A percentile compares a stretch with the other conserved stretches of the same genome.
Conservation (phyloP, 2,797 vertebrate species). For the Spinus olivaceus region DNA sequence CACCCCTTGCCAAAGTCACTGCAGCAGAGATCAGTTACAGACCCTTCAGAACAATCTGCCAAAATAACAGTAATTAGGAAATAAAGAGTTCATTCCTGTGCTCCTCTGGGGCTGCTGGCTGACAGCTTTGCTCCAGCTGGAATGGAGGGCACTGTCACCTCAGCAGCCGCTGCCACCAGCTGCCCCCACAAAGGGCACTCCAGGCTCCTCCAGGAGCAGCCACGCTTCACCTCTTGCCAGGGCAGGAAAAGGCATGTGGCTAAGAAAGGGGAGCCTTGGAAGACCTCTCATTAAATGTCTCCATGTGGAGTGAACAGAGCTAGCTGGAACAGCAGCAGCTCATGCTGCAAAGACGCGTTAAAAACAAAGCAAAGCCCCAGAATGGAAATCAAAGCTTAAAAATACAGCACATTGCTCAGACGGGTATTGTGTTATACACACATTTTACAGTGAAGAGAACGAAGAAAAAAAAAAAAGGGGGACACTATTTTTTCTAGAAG, state of each 20-base stretch:
- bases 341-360: fast-evolving
- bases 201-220: neutral
- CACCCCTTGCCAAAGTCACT: neutral
- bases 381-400: neutral
- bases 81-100: neutral
- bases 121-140: neutral
- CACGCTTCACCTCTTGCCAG: neutral
- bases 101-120: neutral
- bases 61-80: neutral
- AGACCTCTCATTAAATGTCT: neutral
- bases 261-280: neutral
- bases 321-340: neutral
- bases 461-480: neutral
- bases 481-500: neutral
- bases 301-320: neutral
- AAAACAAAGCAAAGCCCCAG: neutral
- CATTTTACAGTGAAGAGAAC: fast-evolving
- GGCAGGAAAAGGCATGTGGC: neutral
- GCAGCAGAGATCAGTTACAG: neutral
- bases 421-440: neutral
- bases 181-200: neutral
- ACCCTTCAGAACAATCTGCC: neutral
- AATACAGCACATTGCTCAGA: fast-evolving
- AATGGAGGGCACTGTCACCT: neutral
- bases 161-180: neutral